Evolutionary conservation across 1,140 invertebrate genomes (phyloP), one percentile per base, ranked within the genome.

Genomic region (Mycetomoellerius zeteki): DNA sequence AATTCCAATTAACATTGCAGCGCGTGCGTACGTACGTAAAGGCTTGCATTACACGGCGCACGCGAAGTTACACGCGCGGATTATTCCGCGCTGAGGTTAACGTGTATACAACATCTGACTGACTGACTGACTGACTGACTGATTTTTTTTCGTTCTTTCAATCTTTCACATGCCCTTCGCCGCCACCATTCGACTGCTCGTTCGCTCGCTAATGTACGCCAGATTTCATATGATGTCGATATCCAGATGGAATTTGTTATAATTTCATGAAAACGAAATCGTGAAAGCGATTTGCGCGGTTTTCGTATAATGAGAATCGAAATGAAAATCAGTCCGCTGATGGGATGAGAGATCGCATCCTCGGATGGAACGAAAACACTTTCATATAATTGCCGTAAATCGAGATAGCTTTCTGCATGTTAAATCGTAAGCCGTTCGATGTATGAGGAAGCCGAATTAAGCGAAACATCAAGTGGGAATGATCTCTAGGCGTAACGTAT

Each of bases 1-100:
- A 90, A 91, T 91, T 91, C 86, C 90, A 91, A 91, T 91, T 91
- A 91, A 91, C 90, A 89, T 87, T 81, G 88, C 64, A 84, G 43
- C 67, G 33, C 47, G 62, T 54, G 67, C 43, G 75, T 67, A 7
- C 43, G 72, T 58, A 37, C 72, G 73, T 64, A 78, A 47, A 77
- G 52, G 73, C 62, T 58, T 67, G 69, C 81, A 52, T 73, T 86
- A 71, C 86, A 82, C 73, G 75, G 33, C 71, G 52, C 60, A 58
- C 76, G 88, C 50, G 14, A 69, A 78, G 82, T 73, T 86, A 73
- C 75, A 88, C 84, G 85, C 77, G 85, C 88, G 72, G 73, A 75
- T 87, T 90, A 86, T 86, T 77, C 76, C 62, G 87, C 80, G 87
- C 69, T 82, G 43, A 89, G 75, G 85, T 86, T 89, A 88, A 90